Evolutionary conservation across 2,797 vertebrate genomes (phyloP), one percentile per base, ranked within the genome.

Genomic region (Calcarius lapponicus): DNA sequence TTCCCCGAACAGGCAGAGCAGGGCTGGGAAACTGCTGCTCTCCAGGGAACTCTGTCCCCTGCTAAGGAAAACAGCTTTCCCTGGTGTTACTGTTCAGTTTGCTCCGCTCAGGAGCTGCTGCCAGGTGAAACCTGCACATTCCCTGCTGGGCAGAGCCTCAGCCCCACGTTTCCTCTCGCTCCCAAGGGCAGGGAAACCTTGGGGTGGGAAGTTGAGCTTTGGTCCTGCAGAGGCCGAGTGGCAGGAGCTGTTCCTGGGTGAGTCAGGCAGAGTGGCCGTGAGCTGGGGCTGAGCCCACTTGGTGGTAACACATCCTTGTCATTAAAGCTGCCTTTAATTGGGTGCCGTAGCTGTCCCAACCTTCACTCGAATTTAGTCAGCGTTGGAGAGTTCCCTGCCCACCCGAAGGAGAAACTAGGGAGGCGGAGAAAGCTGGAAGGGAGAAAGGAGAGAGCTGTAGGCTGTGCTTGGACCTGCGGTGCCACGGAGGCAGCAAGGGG

Each of bases 21-120:
- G n/a, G 62, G 50, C 73, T 11, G 24, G 22, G 45, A 56, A 54
- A 4, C 42, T 47, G 70, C 86, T 71, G 91, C 65, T 80, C 31
- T 45, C 50, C 36, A 2, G 48, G 76, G 36, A 58, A 1, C 54
- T 57, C 50, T 9, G 38, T 4, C 7, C 7, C 48, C 38, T 24
- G 57, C 61, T 2, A 1, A 0, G 3, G 34, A 34, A 31, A 58
- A 9, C 25, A 28, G 31, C 36, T 53, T 62, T 43, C 45, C 38
- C 50, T 29, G 87, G 65, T 20, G 38, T 60, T 34, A 4, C 38
- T 6, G 31, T 21, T 64, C 11, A 9, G 1, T 19, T 51, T 20
- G 1, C 36, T 3, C 1, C 0, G 0, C 48, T 32, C 1, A 0
- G 61, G 80, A 54, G 22, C 75, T 42, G 43, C 67, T 45, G 4